phyloP scores from a whole-genome alignment of 2,113 vertebrate genomes.

The Morphnarchus princeps region DNA sequence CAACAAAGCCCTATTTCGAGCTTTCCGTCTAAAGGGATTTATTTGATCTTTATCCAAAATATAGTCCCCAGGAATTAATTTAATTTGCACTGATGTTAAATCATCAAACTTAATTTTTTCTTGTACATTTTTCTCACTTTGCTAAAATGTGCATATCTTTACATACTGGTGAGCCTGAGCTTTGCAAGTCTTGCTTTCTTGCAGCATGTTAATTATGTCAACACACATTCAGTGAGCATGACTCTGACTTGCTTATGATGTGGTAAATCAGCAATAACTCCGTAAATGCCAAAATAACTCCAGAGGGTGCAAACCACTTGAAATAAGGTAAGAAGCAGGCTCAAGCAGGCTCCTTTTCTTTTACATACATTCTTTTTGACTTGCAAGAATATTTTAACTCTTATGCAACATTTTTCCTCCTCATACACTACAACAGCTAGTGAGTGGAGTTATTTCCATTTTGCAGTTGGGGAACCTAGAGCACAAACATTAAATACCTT shows the following conservation, averaged over 20 bases:
- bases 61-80: slow-evolving; percentile 25
- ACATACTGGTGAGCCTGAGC: neutral
- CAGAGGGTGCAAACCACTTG: neutral
- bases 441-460: neutral
- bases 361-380: neutral
- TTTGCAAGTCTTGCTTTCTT: neutral
- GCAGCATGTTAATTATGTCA: neutral
- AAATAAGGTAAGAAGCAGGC: neutral
- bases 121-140: neutral
- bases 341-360: neutral
- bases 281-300: neutral
- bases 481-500: neutral
- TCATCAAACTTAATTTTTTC: slow-evolving; percentile 7
- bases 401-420: neutral
- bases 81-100: slow-evolving; percentile 1
- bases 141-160: neutral
- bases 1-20: neutral
- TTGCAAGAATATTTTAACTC: neutral
- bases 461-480: neutral
- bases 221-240: neutral
- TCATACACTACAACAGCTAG: neutral
- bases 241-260: neutral
- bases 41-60: slow-evolving; percentile 49
- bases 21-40: slow-evolving; percentile 10
- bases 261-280: neutral